A percentile compares a stretch with the other conserved stretches of the same genome.
Evolutionary conservation across 2,797 vertebrate genomes (phyloP).

Genomic region (Mallotus villosus): DNA sequence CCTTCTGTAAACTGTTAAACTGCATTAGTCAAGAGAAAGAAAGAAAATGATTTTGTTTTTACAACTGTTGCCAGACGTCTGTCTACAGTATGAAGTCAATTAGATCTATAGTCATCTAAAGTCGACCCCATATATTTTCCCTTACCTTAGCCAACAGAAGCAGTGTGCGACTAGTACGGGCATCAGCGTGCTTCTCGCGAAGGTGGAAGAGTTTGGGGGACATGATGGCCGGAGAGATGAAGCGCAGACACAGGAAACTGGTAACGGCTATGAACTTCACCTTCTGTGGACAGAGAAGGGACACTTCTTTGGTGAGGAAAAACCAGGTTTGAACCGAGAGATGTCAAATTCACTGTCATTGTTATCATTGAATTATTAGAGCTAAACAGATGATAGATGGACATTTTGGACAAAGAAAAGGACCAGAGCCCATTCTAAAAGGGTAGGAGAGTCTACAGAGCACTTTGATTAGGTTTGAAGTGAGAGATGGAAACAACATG

Average conservation of each 20-base stretch:
- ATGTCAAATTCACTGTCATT: no score
- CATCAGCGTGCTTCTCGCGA: constrained; percentile 77
- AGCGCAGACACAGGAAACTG: constrained; percentile 88
- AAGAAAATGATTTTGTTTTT: not conserved
- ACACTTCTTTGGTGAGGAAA: no score
- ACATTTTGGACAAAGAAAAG: no score
- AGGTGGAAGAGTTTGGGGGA: constrained; percentile 84
- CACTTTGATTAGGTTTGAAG: not conserved
- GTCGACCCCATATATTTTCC: no score
- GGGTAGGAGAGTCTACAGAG: no score
- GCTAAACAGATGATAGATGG: no score
- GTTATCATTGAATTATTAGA: no score
- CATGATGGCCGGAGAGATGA: constrained; percentile 87
- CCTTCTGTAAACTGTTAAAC: not conserved
- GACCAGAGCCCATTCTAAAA: no score
- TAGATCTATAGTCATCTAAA: no score
- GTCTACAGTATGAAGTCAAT: no score
- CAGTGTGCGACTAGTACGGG: constrained; percentile 81
- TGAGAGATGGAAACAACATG: no score
- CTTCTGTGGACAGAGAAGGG: constrained; percentile 61
- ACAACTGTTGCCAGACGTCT: not conserved
- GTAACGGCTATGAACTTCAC: constrained; percentile 83
- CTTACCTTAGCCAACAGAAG: constrained; percentile 84
- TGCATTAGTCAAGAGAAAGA: not conserved
- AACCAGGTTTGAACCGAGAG: not conserved